Evolutionary conservation across 2,888 invertebrate species (phyloP).

Genomic region (Galerucella calmariensis): DNA sequence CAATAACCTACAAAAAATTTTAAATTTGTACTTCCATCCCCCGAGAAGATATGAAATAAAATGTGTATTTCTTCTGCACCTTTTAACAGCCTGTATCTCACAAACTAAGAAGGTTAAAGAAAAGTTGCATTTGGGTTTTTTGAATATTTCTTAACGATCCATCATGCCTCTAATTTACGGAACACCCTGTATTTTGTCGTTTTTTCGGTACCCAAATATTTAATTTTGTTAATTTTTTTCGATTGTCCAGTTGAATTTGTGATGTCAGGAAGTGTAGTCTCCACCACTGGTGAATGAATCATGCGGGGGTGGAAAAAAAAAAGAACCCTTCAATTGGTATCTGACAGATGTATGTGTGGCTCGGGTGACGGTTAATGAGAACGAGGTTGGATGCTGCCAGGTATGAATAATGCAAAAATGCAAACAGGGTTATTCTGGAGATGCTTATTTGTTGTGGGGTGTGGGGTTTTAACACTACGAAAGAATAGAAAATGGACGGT

Average conservation of each 20-base stretch:
- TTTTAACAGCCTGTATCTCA: too few relatives aligned
- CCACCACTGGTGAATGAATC: slow-evolving; percentile 51
- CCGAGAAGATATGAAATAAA: too few relatives aligned
- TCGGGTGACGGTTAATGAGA: slow-evolving; percentile 35
- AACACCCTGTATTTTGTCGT: too few relatives aligned
- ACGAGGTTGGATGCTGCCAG: slow-evolving; percentile 32
- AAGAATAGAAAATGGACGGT: not conserved
- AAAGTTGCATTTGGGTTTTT: too few relatives aligned
- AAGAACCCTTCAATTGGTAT: slow-evolving; percentile 38
- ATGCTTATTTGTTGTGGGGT: slow-evolving; percentile 42
- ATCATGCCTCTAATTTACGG: too few relatives aligned
- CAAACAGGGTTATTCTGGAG: slow-evolving; percentile 19
- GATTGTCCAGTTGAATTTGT: slow-evolving; percentile 18
- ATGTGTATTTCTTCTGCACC: too few relatives aligned
- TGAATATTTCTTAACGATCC: too few relatives aligned
- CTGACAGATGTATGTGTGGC: slow-evolving; percentile 39
- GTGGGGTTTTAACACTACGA: not conserved
- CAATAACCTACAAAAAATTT: too few relatives aligned
- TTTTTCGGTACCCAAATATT: slow-evolving; percentile 5
- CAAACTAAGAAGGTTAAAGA: too few relatives aligned
- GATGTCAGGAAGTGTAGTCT: slow-evolving; percentile 21
- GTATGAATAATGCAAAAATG: slow-evolving; percentile 35
- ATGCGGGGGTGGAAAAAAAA: slow-evolving; percentile 55
- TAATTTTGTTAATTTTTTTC: not conserved
- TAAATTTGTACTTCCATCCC: too few relatives aligned